Conservation (phyloP, 2,113 vertebrate species). For the Grus americana region DNA sequence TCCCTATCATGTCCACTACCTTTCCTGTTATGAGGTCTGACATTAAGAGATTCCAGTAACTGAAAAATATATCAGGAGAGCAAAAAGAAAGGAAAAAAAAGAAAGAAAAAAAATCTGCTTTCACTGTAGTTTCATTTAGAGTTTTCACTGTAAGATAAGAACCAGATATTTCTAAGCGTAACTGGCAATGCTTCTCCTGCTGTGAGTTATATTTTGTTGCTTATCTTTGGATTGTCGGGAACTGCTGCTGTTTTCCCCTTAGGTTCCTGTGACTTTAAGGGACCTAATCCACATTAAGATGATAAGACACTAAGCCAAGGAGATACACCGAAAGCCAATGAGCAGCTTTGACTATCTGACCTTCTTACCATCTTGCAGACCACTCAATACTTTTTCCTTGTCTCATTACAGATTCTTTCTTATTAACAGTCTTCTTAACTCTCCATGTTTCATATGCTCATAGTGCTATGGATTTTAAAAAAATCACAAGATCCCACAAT, state of each 20-base stretch:
- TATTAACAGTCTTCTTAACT: neutral
- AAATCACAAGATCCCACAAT: neutral
- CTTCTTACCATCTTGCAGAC: neutral
- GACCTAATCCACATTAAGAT: neutral
- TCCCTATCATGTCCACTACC: neutral
- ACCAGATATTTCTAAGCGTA: neutral
- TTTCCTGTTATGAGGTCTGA: neutral
- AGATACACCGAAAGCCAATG: neutral
- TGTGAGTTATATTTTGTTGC: neutral
- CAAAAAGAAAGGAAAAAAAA: neutral
- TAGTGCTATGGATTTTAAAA: neutral
- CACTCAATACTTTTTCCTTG: neutral
- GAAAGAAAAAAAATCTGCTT: neutral
- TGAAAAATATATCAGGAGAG: neutral
- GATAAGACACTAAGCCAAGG: neutral
- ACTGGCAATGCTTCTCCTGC: neutral
- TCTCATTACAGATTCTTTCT: neutral
- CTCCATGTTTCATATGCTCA: rapidly evolving
- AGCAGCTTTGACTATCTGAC: neutral
- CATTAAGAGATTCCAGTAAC: neutral
- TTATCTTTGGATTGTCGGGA: neutral
- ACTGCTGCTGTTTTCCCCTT: neutral
- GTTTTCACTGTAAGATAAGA: neutral
- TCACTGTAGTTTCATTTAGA: neutral
- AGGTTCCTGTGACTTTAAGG: neutral